Evolutionary conservation across 2,797 vertebrate species (phyloP).

Genomic region (Potorous gilbertii): DNA sequence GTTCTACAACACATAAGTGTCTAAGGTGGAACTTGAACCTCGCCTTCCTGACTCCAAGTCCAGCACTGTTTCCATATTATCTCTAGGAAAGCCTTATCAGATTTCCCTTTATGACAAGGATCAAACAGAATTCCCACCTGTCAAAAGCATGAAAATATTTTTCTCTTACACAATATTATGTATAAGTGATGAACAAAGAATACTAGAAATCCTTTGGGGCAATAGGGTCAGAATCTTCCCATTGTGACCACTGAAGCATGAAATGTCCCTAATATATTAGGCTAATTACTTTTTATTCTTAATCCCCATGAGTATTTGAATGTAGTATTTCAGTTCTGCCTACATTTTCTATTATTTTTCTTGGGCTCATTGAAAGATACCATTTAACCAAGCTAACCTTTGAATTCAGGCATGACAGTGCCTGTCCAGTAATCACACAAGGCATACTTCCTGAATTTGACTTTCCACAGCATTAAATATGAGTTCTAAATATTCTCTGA

Average conservation of each 20-base stretch:
- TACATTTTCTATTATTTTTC: not conserved
- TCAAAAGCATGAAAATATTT: not conserved
- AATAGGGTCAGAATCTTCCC: too few species aligned
- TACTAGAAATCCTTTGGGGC: not conserved
- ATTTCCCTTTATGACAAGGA: not conserved
- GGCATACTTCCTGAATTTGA: not conserved
- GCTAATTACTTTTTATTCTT: not conserved
- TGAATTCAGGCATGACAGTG: not conserved
- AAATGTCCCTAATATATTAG: not conserved
- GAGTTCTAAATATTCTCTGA: not conserved
- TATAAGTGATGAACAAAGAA: not conserved
- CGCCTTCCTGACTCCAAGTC: not conserved
- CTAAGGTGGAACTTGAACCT: not conserved
- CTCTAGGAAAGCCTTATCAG: not conserved
- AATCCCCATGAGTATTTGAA: not conserved
- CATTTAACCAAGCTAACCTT: conserved; percentile 14
- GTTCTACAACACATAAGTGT: not conserved
- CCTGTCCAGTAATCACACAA: not conserved
- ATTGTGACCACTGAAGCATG: not conserved
- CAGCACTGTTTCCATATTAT: not conserved
- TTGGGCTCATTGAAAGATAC: not conserved
- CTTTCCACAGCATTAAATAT: not conserved
- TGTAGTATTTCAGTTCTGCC: not conserved
- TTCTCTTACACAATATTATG: not conserved
- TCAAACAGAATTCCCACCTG: not conserved